These are phyloP conservation scores for Trichosurus vulpecula DNA, from an alignment of 2,797 vertebrate genomes.

Conservation along the genomic window DNA sequence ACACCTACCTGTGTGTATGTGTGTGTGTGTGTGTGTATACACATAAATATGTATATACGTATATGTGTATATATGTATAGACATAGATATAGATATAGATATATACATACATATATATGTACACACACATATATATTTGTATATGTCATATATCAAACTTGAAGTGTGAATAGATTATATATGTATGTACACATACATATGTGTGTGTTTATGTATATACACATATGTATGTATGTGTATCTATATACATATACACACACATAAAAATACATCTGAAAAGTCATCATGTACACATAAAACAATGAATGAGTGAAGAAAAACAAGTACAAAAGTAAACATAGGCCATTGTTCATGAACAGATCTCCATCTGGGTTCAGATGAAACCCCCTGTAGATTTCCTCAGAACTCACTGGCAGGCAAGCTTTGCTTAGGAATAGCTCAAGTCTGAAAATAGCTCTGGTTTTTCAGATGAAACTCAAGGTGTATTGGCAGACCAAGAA, in stretches of 20 bases:
- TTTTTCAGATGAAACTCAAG: slow-evolving; percentile 61
- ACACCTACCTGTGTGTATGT: background rate
- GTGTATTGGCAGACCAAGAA: slow-evolving; percentile 56
- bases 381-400: slow-evolving; percentile 13
- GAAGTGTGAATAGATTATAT: no score
- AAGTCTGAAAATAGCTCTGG: slow-evolving; percentile 56
- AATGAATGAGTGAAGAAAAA: slow-evolving; percentile 60
- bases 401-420: slow-evolving; percentile 44
- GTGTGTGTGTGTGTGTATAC: background rate
- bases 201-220: no score
- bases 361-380: slow-evolving; percentile 47
- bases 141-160: no score
- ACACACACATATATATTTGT: no score
- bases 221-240: no score
- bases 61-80: no score
- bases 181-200: no score
- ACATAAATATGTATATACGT: background rate
- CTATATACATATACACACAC: background rate
- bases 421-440: slow-evolving; percentile 61
- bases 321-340: slow-evolving; percentile 9
- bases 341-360: background rate
- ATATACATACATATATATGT: no score
- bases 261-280: background rate
- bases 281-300: background rate
- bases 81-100: no score